phyloP scores from a whole-genome alignment of 2,113 vertebrate species.

The Morone saxatilis region DNA sequence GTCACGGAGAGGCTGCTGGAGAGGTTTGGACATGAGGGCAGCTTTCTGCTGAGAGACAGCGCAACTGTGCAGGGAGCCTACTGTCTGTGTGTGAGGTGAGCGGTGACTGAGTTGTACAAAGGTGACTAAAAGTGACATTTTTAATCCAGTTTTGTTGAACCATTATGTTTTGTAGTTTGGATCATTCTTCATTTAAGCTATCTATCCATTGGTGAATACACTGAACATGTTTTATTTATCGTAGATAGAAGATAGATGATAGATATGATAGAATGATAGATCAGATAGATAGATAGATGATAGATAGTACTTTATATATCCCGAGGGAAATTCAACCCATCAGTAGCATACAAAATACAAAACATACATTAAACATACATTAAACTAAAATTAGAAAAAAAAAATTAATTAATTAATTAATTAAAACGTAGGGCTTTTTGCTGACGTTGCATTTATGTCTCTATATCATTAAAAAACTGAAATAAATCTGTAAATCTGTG shows the following conservation, averaged over 20 bases:
- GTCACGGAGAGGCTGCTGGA: constrained; percentile 77
- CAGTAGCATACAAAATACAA: too few relatives aligned
- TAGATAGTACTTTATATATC: neutral
- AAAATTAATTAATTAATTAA: too few relatives aligned
- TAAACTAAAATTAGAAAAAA: too few relatives aligned
- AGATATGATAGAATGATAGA: too few relatives aligned
- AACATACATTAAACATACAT: too few relatives aligned
- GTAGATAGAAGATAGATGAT: too few relatives aligned
- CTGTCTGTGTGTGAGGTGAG: constrained; percentile 85
- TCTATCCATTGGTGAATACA: neutral
- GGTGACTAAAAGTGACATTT: neutral
- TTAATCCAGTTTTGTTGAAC: neutral
- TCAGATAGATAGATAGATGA: too few relatives aligned
- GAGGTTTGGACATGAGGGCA: constrained; percentile 79
- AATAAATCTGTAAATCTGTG: neutral
- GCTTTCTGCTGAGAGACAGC: constrained; percentile 83
- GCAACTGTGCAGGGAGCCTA: constrained; percentile 73
- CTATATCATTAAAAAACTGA: neutral
- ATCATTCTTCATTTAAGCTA: neutral
- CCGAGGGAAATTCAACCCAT: neutral
- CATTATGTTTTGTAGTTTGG: neutral
- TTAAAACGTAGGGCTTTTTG: neutral
- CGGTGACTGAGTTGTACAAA: neutral
- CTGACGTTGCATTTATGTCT: neutral
- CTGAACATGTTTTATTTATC: neutral